Evolutionary conservation across 2,888 invertebrate species (phyloP).

Genomic region (Rutpela maculata): DNA sequence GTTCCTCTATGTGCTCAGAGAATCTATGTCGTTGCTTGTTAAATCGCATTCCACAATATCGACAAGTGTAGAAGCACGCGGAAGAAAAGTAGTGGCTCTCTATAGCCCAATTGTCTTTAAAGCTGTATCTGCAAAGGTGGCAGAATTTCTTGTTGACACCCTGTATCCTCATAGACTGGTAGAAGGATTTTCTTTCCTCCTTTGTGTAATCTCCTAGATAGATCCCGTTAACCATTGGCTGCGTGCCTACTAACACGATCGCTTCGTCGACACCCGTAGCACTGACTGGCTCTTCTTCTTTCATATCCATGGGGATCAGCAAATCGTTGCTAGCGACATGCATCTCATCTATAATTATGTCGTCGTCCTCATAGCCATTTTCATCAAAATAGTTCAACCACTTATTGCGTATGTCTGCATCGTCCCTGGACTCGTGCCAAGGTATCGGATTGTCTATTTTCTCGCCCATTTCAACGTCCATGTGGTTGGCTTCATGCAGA

Average conservation of each 20-base stretch:
- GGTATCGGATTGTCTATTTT: constrained; percentile 67
- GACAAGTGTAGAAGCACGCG: constrained; percentile 71
- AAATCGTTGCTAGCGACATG: constrained; percentile 38
- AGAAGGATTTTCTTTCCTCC: constrained; percentile 69
- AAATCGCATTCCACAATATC: constrained; percentile 72
- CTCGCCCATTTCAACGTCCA: constrained; percentile 68
- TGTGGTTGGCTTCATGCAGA: constrained; percentile 69
- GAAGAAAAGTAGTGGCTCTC: constrained; percentile 72
- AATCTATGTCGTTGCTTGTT: constrained; percentile 70
- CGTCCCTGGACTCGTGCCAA: constrained; percentile 65
- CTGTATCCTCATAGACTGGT: constrained; percentile 69
- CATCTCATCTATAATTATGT: constrained; percentile 52
- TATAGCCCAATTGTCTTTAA: constrained; percentile 74
- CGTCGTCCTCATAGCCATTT: constrained; percentile 60
- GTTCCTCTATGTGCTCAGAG: constrained; percentile 67
- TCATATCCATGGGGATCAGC: constrained; percentile 60
- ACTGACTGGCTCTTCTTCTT: constrained; percentile 51
- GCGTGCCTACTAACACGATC: constrained; percentile 58
- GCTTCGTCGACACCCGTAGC: constrained; percentile 56
- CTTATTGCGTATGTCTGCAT: constrained; percentile 67
- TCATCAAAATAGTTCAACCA: constrained; percentile 67
- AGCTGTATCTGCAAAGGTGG: constrained; percentile 71
- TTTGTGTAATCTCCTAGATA: constrained; percentile 69
- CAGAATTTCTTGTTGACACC: constrained; percentile 71
- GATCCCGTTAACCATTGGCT: constrained; percentile 68